Evolutionary conservation across 2,113 vertebrate genomes (phyloP).

Genomic region (Mirza zaza): DNA sequence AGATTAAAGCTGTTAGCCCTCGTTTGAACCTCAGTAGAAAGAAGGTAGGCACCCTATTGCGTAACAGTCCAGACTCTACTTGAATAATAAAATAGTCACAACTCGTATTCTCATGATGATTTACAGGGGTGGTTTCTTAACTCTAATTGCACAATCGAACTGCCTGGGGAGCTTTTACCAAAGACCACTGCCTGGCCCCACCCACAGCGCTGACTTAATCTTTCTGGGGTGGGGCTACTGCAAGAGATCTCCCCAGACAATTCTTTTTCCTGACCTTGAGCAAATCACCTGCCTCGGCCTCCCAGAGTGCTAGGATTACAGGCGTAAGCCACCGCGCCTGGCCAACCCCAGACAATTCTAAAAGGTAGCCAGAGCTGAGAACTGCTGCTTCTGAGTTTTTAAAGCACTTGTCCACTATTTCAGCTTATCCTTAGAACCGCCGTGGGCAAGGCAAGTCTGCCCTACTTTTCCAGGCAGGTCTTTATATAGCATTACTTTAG

Average conservation of each 20-base stretch:
- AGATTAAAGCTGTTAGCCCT: background rate
- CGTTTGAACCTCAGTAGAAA: background rate
- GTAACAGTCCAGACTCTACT: background rate
- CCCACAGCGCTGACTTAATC: background rate
- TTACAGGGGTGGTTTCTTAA: background rate
- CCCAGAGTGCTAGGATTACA: too few relatives aligned
- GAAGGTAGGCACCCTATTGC: background rate
- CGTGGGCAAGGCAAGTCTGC: background rate
- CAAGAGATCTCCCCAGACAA: background rate
- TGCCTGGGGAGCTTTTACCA: background rate
- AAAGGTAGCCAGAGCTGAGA: background rate
- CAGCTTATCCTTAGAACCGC: background rate
- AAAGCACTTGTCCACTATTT: background rate
- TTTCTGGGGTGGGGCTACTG: too few relatives aligned
- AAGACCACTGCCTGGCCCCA: background rate
- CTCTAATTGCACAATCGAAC: background rate
- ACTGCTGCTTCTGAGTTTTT: background rate
- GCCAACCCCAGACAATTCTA: background rate
- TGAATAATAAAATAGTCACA: background rate
- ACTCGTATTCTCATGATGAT: background rate
- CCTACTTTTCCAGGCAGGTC: conserved; percentile 57
- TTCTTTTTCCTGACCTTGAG: background rate
- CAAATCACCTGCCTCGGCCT: too few relatives aligned
- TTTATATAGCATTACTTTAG: conserved; percentile 69
- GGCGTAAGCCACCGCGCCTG: too few relatives aligned